Base-by-base conservation (phyloP, 2,888 invertebrate genomes). In the Drosophila sordidapex region DNA sequence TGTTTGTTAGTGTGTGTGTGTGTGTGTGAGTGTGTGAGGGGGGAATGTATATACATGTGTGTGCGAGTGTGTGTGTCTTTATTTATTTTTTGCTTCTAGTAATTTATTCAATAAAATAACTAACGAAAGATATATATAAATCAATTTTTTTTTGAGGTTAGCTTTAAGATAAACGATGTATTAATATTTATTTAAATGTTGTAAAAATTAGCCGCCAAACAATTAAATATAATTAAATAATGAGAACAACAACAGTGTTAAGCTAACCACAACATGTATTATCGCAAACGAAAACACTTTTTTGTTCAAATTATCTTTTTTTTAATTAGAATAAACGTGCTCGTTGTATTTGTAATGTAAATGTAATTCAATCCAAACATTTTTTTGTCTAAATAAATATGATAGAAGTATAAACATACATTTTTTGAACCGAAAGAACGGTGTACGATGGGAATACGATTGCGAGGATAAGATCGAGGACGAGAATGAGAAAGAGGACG, bases 121-220 rank as follows among this genome's bases (percentile, higher is more conserved):
- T 43, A 43, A 36, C 40, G 33, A 43, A 36, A 25, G 8, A 46
- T 46, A 25, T 25, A 46, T 13, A 57, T 18, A 60, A 38, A 53
- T 52, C 15, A 43, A 52, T 63, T 66, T 74, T 76, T 76, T 83
- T 72, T 73, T 46, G 52, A 72, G 72, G 38, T 65, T 71, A 79
- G 52, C 18, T 35, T 53, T 60, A 67, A 43, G 67, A 53, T 58
- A 29, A 57, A 53, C n/a, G 10, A 62, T 11, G 46, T 36, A 56
- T 53, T 52, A 54, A 60, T 79, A 87, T 83, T 81, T 87, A 84
- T 87, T 84, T 76, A 52, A 87, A 76, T 84, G 87, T 87, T 87
- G 87, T 87, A 76, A 62, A 78, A 77, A 81, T 72, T 67, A 87
- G 76, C 85, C 82, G 83, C 87, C 87, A 84, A 84, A 86, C 74